Evolutionary conservation across 2,113 vertebrate genomes (phyloP).

Genomic region (Cnemophilus loriae): DNA sequence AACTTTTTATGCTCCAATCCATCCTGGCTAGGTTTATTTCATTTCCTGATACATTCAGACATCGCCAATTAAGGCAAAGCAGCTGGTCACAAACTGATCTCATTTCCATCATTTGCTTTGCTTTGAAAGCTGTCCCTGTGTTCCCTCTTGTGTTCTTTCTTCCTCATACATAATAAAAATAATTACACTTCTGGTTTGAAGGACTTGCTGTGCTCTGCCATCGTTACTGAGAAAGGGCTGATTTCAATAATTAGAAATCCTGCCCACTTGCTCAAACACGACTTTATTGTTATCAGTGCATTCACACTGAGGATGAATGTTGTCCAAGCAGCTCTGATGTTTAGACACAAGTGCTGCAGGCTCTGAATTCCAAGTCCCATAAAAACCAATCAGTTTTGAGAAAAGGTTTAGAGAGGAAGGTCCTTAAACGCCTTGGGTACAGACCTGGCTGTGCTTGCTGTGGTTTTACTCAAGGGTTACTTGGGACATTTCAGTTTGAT

Average conservation of each 20-base stretch:
- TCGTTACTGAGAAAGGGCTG: not conserved
- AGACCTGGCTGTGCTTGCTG: not conserved
- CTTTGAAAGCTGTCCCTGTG: conserved; percentile 6
- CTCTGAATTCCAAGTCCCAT: not conserved
- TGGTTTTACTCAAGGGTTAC: not conserved
- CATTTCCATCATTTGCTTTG: conserved; percentile 9
- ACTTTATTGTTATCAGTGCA: not conserved
- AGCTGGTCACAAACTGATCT: conserved; percentile 38
- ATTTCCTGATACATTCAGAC: conserved; percentile 17
- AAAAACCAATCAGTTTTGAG: not conserved
- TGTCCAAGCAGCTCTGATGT: not conserved
- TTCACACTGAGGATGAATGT: not conserved
- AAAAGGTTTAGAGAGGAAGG: not conserved
- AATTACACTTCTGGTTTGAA: not conserved
- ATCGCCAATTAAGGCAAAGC: conserved; percentile 37
- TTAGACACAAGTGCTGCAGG: not conserved
- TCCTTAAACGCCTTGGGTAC: not conserved
- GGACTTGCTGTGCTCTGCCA: not conserved
- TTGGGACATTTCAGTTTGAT: not conserved
- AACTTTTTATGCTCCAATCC: not conserved
- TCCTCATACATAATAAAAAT: conserved; percentile 41
- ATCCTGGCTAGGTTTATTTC: conserved; percentile 16
- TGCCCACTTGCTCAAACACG: not conserved
- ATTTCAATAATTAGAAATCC: not conserved
- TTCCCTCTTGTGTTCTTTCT: conserved; percentile 20